Percentiles rank a stretch among this genome's conserved stretches.
Conservation (phyloP, 2,113 vertebrate genomes). For the Actenoides hombroni region DNA sequence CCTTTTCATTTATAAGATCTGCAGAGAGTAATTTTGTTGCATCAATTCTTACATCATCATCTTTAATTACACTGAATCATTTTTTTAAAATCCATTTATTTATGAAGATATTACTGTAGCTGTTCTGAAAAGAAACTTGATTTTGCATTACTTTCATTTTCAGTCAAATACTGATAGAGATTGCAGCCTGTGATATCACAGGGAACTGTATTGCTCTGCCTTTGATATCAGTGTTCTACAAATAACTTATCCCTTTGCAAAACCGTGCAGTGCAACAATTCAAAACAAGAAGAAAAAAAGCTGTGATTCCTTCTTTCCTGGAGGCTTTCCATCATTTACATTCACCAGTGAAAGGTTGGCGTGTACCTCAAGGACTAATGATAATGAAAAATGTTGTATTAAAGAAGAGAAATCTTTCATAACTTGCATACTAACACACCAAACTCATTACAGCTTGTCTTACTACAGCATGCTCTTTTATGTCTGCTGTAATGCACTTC, state of each 20-base stretch:
- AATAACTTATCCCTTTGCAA: background rate
- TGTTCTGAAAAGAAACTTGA: background rate
- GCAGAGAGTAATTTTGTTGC: background rate
- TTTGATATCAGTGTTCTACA: background rate
- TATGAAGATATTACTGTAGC: background rate
- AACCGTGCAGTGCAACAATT: background rate
- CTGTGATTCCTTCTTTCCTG: constrained; percentile 14
- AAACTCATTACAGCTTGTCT: constrained; percentile 59
- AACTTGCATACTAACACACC: constrained; percentile 61
- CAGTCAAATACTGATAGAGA: background rate
- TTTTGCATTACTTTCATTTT: background rate
- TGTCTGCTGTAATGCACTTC: constrained; percentile 9
- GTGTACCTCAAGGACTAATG: constrained; percentile 64
- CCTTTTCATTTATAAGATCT: background rate
- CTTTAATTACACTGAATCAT: background rate
- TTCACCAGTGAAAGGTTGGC: background rate
- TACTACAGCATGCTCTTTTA: constrained; percentile 47
- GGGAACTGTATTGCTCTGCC: background rate
- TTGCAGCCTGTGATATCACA: background rate
- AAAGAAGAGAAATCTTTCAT: constrained; percentile 53
- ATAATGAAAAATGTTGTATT: constrained; percentile 64
- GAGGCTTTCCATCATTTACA: constrained; percentile 49
- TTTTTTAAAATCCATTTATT: background rate
- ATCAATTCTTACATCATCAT: background rate
- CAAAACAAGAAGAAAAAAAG: background rate